These are phyloP conservation scores for Nebria ingens DNA, from an alignment of 1,140 invertebrate species.

Conservation along the genomic window DNA sequence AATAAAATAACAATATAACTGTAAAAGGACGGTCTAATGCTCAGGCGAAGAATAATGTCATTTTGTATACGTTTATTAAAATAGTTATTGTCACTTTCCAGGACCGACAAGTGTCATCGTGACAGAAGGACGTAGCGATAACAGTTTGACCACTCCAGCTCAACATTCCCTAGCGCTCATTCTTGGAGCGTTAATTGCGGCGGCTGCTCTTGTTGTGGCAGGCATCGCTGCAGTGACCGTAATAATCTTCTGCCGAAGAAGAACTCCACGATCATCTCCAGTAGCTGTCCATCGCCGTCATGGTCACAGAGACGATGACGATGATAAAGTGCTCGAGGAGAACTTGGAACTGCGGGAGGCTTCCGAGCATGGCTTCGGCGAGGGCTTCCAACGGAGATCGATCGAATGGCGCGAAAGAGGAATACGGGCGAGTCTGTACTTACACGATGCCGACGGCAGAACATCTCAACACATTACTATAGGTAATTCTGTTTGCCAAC, in stretches of 20 bases:
- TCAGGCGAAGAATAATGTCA: too few relatives aligned
- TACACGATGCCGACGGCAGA: not conserved
- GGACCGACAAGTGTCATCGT: too few relatives aligned
- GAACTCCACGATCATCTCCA: slow-evolving; percentile 13
- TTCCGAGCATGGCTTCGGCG: slow-evolving; percentile 31
- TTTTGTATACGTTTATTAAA: too few relatives aligned
- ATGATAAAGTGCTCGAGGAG: slow-evolving; percentile 11
- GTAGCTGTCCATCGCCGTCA: slow-evolving; percentile 17
- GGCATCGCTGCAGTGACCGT: slow-evolving; percentile 24
- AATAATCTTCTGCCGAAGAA: slow-evolving; percentile 25
- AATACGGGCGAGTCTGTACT: slow-evolving; percentile 25
- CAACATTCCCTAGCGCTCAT: slow-evolving; percentile 23
- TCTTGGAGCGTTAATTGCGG: slow-evolving; percentile 24
- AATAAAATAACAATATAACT: too few relatives aligned
- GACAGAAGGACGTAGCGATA: not conserved
- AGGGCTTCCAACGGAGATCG: slow-evolving; percentile 30
- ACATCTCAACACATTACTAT: slow-evolving; percentile 4
- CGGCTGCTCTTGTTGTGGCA: slow-evolving; percentile 27
- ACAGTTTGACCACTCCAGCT: not conserved
- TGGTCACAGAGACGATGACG: slow-evolving; percentile 20
- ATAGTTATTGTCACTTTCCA: too few relatives aligned
- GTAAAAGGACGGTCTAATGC: too few relatives aligned
- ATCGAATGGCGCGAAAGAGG: slow-evolving; percentile 21
- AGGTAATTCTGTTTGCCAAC: slow-evolving; percentile 9
- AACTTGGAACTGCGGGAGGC: slow-evolving; percentile 24